A percentile compares a stretch with the other conserved stretches of the same genome.
Conservation (phyloP, 2,797 vertebrate species). For the Dromococcyx pavoninus region DNA sequence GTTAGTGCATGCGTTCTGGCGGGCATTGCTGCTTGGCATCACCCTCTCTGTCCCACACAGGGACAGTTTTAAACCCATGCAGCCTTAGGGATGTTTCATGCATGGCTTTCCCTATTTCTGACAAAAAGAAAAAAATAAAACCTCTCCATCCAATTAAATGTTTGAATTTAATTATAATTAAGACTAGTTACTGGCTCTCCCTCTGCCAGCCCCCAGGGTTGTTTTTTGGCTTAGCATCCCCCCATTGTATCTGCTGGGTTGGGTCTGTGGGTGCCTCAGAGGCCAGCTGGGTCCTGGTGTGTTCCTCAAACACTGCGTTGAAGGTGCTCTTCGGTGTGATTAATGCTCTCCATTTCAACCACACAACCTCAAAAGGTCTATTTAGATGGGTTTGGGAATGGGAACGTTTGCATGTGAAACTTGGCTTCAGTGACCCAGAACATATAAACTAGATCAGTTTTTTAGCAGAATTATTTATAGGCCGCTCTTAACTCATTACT, state of each 20-base stretch:
- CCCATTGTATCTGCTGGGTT: neutral
- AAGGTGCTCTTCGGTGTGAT: neutral
- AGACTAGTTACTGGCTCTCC: neutral
- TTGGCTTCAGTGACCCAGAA: slow-evolving; percentile 47
- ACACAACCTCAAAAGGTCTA: neutral
- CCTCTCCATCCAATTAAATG: neutral
- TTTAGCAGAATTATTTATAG: slow-evolving; percentile 62
- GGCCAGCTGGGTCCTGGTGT: neutral
- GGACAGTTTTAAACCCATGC: neutral
- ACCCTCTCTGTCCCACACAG: neutral
- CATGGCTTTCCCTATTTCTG: neutral
- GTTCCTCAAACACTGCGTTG: neutral
- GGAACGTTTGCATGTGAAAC: slow-evolving; percentile 21
- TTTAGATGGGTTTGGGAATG: slow-evolving; percentile 19
- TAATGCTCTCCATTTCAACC: neutral
- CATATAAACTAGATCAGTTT: neutral
- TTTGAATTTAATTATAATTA: neutral
- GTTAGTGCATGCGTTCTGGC: fast-evolving
- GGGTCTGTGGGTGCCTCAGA: neutral
- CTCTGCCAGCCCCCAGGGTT: neutral
- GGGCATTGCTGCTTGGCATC: neutral
- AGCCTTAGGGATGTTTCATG: neutral
- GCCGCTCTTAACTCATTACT: slow-evolving; percentile 45
- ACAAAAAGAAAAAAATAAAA: neutral
- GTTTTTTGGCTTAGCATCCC: too few relatives aligned